Percentiles rank a stretch among this genome's conserved stretches.
phyloP scores from a whole-genome alignment of 2,797 vertebrate genomes.

The Dendrocincla fuliginosa region DNA sequence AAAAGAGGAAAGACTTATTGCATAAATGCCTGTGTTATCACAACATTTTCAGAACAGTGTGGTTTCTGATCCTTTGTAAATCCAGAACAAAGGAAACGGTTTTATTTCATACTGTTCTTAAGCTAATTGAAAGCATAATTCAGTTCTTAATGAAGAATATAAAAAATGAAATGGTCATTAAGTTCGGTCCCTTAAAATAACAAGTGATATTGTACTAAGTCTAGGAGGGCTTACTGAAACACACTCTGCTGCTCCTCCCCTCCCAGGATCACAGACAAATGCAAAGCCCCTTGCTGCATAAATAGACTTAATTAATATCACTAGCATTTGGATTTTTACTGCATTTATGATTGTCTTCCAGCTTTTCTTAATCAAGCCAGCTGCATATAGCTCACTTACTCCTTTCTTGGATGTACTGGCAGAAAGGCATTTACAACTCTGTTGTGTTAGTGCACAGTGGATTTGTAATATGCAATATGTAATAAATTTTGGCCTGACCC shows the following conservation, averaged over 20 bases:
- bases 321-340: neutral
- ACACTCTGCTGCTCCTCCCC: neutral
- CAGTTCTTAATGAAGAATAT: neutral
- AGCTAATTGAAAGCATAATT: neutral
- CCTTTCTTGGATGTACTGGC: neutral
- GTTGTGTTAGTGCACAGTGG: neutral
- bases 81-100: neutral
- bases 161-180: neutral
- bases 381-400: neutral
- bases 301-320: neutral
- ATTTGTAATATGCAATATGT: neutral
- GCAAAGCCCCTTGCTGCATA: neutral
- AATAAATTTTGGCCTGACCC: neutral
- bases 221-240: neutral
- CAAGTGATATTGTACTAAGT: neutral
- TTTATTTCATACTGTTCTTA: neutral
- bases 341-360: neutral
- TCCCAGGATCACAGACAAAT: neutral
- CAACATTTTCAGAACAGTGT: neutral
- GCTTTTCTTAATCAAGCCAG: neutral
- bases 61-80: neutral
- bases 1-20: neutral
- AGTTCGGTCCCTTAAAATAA: neutral
- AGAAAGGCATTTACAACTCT: neutral
- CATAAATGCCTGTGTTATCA: rapidly evolving